Base-by-base conservation (phyloP, 2,888 invertebrate genomes). In the Eupeodes latifasciatus region DNA sequence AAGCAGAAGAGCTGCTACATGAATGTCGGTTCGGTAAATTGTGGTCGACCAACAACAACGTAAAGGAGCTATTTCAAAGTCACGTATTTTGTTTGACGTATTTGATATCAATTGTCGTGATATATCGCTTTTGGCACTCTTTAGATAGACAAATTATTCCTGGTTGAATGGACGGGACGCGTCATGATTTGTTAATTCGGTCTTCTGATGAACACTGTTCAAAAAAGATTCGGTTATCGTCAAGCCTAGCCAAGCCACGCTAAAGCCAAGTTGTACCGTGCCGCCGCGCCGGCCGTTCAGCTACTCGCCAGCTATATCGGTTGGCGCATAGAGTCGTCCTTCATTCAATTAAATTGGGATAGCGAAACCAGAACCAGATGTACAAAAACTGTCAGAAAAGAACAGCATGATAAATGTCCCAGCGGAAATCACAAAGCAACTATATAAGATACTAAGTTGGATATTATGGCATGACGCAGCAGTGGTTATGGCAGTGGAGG, bases 101-200 rank as follows among this genome's bases (percentile, higher is more conserved):
- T 76, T 75, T 80, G 84, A 87, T 83, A 83, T 87, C 76, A 83
- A 83, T 80, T 83, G 83, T 83, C 61, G 72, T 83, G 71, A 83
- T 83, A 62, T 62, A 64, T 61, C 40, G 76, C 75, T 27, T 72
- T 76, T 27, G 69, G 66, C 67, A 64, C n/a, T 69, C 36, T 69
- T 82, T n/a, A 27, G 49, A 72, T 62, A 71, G 78, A 75, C 69
- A 78, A 69, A 78, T 69, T 69, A 61, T 51, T 55, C 34, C 10
- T 40, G 64, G 49, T 7, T 14, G 34, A 34, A 55, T 14, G 69
- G 27, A 44, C 19, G 40, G n/a, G 5, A 61, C 57, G 9, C 27
- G 51, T 75, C 64, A 71, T 86, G 69, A 75, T 79, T 86, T 79
- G 78, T 82, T 79, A 78, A 82, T 51, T 53, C 75, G 55, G 75